Evolutionary conservation across 1,140 invertebrate genomes (phyloP), one percentile per base, ranked within the genome.

Genomic region (Frieseomelitta varia): DNA sequence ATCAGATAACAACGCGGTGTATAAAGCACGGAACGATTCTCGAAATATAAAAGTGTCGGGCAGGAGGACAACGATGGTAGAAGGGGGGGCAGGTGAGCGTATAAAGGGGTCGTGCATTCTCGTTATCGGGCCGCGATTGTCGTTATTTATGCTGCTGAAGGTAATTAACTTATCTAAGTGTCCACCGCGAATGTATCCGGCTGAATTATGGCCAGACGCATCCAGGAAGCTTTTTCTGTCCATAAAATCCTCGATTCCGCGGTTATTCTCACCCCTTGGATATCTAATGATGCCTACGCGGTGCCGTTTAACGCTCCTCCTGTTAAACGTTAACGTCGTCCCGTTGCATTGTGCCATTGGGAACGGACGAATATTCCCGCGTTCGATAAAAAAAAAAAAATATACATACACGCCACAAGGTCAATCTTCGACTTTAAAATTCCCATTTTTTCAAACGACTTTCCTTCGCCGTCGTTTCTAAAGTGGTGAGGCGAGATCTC

Each of bases 81-180:
- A 8, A 34, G 19, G n/a, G 58, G 39, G 74, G 27, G n/a, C 51
- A 58, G 63, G 75, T 68, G 71, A 69, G 58, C 34, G 56, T 84
- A 79, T 79, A 84, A 80, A 84, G 75, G 75, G 67, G 81, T 63
- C 75, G 81, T 71, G 81, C 67, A 71, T 79, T 69, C 76, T 84
- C 76, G 81, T 79, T 84, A 84, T 84, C 81, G 67, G 21, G 47
- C 53, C 56, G 75, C 81, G 81, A 84, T 84, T 84, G 81, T 84
- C 81, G 81, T 84, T 84, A 84, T 84, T 84, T 84, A 84, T 84
- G 81, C 76, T 72, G 81, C 67, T 71, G 24, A 79, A 56, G 81
- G 81, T 84, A 84, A 84, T 84, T 84, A 84, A 84, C 75, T 84
- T 84, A 84, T 84, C 81, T 84, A 84, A 79, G 81, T 71, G 81